Evolutionary conservation across 2,797 vertebrate species (phyloP).

Genomic region (Setipinna tenuifilis): DNA sequence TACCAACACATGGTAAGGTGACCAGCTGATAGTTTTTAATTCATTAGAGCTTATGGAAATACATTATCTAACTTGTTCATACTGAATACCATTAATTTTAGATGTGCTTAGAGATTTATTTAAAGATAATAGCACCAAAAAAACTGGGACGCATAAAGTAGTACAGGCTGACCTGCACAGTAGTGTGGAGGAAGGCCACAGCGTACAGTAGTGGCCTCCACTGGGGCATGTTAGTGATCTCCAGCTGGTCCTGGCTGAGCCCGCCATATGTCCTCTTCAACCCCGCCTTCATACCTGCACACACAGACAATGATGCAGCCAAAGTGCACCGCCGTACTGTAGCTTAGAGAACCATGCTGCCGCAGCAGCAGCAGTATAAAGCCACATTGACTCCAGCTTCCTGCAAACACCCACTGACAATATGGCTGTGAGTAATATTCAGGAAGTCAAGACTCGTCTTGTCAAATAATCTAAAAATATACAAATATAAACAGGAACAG

Average conservation of each 20-base stretch:
- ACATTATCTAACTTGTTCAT: too few species aligned
- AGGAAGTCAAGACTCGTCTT: neutral
- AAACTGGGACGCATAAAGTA: too few species aligned
- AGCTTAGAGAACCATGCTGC: too few species aligned
- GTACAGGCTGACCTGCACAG: slow-evolving; percentile 77
- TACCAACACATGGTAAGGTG: neutral
- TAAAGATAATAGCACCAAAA: too few species aligned
- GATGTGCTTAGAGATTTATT: too few species aligned
- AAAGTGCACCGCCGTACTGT: too few species aligned
- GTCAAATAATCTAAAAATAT: neutral
- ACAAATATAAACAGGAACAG: neutral
- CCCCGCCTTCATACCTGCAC: slow-evolving; percentile 82
- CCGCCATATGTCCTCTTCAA: slow-evolving; percentile 81
- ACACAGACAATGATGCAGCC: neutral
- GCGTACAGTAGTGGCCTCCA: slow-evolving; percentile 84
- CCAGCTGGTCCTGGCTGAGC: slow-evolving; percentile 81
- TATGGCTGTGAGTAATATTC: neutral
- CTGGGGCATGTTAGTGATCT: slow-evolving; percentile 78
- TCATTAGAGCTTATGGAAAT: neutral
- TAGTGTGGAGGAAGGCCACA: slow-evolving; percentile 85
- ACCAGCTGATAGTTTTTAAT: neutral
- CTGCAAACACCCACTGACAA: neutral
- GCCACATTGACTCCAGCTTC: neutral
- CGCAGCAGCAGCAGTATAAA: too few species aligned
- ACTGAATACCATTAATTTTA: too few species aligned